Base-by-base conservation (phyloP, 2,888 invertebrate species). In the Emmelina monodactyla region DNA sequence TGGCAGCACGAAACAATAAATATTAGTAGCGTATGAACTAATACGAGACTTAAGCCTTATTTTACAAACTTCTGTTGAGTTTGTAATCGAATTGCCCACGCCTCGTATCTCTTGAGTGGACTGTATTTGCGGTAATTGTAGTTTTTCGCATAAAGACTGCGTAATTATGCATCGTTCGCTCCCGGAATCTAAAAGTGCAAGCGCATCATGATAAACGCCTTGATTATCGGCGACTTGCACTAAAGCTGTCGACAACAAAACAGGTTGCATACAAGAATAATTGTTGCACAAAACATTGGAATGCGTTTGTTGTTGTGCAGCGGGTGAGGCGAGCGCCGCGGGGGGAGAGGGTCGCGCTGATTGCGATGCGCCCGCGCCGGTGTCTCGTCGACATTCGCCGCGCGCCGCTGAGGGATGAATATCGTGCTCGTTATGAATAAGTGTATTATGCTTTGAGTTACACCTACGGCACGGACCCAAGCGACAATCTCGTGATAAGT, bases 21-120 rank as follows among this genome's bases (percentile, higher is more conserved):
- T n/a, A n/a, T n/a, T n/a, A n/a, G n/a, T n/a, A n/a, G n/a, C n/a
- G n/a, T n/a, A n/a, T n/a, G n/a, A n/a, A n/a, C n/a, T n/a, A n/a
- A n/a, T n/a, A n/a, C n/a, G n/a, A n/a, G n/a, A n/a, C n/a, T n/a
- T n/a, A n/a, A n/a, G n/a, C n/a, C n/a, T n/a, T n/a, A n/a, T n/a
- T n/a, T n/a, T n/a, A n/a, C n/a, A n/a, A n/a, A n/a, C n/a, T n/a
- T n/a, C n/a, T n/a, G n/a, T n/a, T n/a, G n/a, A n/a, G n/a, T n/a
- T n/a, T n/a, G n/a, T n/a, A n/a, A n/a, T n/a, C n/a, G n/a, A n/a
- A n/a, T n/a, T n/a, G n/a, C 39, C 39, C 29, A 37, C 37, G 2
- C 39, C 39, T 29, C n/a, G 9, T 9, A 39, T 16, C 14, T 32
- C 11, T 9, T 28, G 5, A 32, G 39, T 37, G 39, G 39, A 39